Evolutionary conservation across 2,888 invertebrate species (phyloP), one percentile per base, ranked within the genome.

Genomic region (Lasiommata megera): DNA sequence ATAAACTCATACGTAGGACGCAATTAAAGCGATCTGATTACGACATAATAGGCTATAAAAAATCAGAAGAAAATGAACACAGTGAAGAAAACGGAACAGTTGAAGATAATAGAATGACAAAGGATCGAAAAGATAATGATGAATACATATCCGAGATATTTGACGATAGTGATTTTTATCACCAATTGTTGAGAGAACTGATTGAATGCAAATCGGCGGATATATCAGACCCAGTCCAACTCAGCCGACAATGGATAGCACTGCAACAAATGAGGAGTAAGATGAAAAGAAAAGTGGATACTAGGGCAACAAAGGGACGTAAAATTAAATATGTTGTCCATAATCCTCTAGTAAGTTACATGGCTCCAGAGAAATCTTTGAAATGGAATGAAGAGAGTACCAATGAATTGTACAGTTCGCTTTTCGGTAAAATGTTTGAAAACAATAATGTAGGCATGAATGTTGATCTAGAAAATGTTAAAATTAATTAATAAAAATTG

Each of bases 91-190:
- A 36, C n/a, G n/a, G n/a, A n/a, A n/a, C n/a, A n/a, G n/a, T 36
- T 40, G 72, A 70, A 48, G 57, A 66, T 36, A 73, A 74, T 62
- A 69, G 78, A 44, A 18, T 65, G 6, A 81, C 64, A 14, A 79
- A 67, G 65, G 74, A 77, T 50, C 73, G 85, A n/a, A 83, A 83
- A 66, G 84, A 89, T 50, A 75, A 84, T 58, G 93, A 93, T 66
- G 93, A 94, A 67, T 93, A 94, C 64, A 94, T 96, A 72, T 73
- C 92, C 0, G 96, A 99, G 85, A 96, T 99, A 71, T 99, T 97
- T 86, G 98, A 99, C 80, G 99, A 99, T 76, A 96, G 96, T 71
- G 99, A 99, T 78, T 99, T 99, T 80, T 99, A 99, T 82, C 98
- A 98, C 81, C 97, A 98, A 72, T 90, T 98, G 54, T 86, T 99